Percentiles rank a stretch among this genome's conserved stretches.
Conservation (phyloP, 2,888 invertebrate genomes). For the Acrobasis suavella region DNA sequence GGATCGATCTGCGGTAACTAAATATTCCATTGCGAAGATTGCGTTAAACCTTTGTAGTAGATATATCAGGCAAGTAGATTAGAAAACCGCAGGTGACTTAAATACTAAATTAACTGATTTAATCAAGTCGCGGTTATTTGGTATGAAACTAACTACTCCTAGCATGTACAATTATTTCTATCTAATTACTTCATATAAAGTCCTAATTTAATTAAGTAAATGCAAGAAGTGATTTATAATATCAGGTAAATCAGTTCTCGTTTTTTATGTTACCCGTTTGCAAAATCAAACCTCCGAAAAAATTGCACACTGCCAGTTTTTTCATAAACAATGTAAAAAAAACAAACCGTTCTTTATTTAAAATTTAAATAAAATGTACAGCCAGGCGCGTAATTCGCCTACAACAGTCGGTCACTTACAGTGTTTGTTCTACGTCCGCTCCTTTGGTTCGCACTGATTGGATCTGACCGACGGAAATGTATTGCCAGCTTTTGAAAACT, state of each 20-base stretch:
- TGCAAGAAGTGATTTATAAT: too few species aligned
- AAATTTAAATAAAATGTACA: constrained; percentile 22
- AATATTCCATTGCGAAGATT: constrained; percentile 21
- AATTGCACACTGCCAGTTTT: constrained; percentile 1
- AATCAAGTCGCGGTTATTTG: neutral
- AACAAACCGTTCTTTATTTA: neutral
- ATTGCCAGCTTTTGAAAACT: constrained; percentile 29
- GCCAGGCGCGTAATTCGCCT: constrained; percentile 32
- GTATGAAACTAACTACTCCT: neutral
- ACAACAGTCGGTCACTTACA: constrained; percentile 39
- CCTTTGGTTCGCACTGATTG: constrained; percentile 48
- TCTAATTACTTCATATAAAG: too few species aligned
- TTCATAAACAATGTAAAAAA: neutral
- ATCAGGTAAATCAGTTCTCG: too few species aligned
- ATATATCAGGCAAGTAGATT: constrained; percentile 2
- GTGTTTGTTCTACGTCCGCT: constrained; percentile 36
- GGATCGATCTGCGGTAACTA: constrained; percentile 29
- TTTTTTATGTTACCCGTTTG: too few species aligned
- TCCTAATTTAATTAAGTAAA: too few species aligned
- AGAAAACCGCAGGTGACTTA: constrained; percentile 10
- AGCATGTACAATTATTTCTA: too few species aligned
- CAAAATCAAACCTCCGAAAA: neutral
- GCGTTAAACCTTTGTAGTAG: constrained; percentile 3
- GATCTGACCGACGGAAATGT: constrained; percentile 37
- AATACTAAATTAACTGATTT: constrained; percentile 2